phyloP scores from a whole-genome alignment of 2,113 vertebrate species.

The Microcebus ravelobensis region DNA sequence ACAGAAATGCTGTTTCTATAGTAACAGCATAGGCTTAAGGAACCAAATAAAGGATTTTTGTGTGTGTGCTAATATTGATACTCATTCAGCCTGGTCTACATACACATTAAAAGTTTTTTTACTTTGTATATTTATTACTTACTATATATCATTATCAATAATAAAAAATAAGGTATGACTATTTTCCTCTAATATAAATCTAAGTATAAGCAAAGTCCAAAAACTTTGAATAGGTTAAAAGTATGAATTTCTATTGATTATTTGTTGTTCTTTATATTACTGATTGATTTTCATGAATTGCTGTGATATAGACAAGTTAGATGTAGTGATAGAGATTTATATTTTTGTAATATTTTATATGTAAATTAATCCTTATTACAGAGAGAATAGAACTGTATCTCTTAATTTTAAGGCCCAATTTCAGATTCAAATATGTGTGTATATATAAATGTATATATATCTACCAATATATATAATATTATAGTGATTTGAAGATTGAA shows the following conservation, averaged over 20 bases:
- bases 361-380: background rate
- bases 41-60: background rate
- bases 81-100: background rate
- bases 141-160: background rate
- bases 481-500: too few species aligned
- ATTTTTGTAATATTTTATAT: background rate
- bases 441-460: background rate
- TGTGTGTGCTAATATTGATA: background rate
- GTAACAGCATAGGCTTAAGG: background rate
- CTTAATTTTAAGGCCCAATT: background rate
- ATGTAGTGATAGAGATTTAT: background rate
- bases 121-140: background rate
- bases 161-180: background rate
- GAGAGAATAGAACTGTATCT: background rate
- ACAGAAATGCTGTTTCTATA: background rate
- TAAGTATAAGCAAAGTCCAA: background rate
- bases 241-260: background rate
- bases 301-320: background rate
- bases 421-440: background rate
- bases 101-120: background rate
- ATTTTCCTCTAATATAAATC: background rate
- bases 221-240: background rate
- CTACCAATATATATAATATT: too few species aligned
- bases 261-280: background rate
- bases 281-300: background rate